phyloP scores from a whole-genome alignment of 1,140 invertebrate species.

The Lasioglossum baleicum region DNA sequence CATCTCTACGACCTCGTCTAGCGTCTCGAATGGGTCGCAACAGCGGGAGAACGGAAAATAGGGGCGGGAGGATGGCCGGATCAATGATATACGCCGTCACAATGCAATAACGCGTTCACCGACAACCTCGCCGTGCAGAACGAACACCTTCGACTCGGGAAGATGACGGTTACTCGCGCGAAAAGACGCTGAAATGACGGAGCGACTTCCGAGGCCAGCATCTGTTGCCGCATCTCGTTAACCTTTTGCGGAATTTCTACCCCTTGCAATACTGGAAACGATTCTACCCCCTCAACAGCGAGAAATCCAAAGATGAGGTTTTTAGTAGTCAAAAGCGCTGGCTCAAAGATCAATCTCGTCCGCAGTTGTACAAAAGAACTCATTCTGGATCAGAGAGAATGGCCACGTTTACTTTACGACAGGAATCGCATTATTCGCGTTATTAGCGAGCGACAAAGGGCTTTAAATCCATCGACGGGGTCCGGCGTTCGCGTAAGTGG shows the following conservation, averaged over 20 bases:
- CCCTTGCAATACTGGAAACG: too few relatives aligned
- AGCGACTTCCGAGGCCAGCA: background rate
- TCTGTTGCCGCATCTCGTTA: too few relatives aligned
- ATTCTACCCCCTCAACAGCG: too few relatives aligned
- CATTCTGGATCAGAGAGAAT: too few relatives aligned
- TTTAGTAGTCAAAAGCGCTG: too few relatives aligned
- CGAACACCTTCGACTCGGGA: background rate
- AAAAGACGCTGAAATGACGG: background rate
- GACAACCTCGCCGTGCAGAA: background rate
- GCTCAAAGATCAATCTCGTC: too few relatives aligned
- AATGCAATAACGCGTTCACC: background rate
- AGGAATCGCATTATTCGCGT: conserved; percentile 33
- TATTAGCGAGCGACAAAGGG: conserved; percentile 19
- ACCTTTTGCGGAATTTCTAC: too few relatives aligned
- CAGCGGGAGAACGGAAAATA: background rate
- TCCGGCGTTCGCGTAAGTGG: conserved; percentile 23
- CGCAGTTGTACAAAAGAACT: too few relatives aligned
- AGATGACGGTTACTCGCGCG: background rate
- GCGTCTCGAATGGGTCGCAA: background rate
- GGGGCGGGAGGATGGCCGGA: too few relatives aligned
- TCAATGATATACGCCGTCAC: background rate
- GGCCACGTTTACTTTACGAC: conserved; percentile 26
- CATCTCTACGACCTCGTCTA: background rate
- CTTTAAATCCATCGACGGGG: conserved; percentile 24
- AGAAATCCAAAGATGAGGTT: too few relatives aligned